phyloP scores from a whole-genome alignment of 2,797 vertebrate species.

The Carduelis carduelis region DNA sequence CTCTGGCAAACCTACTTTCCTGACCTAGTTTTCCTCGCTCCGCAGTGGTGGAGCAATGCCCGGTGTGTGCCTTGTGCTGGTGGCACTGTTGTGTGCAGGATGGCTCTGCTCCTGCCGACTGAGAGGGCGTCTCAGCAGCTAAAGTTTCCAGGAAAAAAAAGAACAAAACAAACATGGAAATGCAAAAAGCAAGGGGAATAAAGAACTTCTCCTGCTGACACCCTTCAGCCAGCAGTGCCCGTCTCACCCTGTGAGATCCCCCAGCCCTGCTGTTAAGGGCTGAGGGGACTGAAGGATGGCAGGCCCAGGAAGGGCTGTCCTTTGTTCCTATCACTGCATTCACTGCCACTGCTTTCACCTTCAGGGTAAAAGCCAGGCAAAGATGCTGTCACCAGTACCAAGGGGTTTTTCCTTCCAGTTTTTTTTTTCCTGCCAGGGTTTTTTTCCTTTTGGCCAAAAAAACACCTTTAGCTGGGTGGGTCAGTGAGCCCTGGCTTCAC shows the following conservation, averaged over 20 bases:
- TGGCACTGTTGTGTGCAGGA: not conserved
- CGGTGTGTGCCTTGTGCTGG: not conserved
- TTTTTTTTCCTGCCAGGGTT: not conserved
- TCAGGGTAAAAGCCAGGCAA: not conserved
- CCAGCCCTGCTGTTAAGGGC: not conserved
- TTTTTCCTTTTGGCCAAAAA: not conserved
- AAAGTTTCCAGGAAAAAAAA: not conserved
- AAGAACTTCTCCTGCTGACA: not conserved
- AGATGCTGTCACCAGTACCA: not conserved
- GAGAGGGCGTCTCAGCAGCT: not conserved
- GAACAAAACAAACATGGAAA: not conserved
- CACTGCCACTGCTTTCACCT: not conserved
- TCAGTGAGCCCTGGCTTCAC: not conserved
- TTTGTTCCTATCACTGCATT: not conserved
- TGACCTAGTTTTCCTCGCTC: conserved; percentile 19
- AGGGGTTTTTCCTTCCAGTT: not conserved
- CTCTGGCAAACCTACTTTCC: conserved; percentile 18
- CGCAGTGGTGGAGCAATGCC: not conserved
- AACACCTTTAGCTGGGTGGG: not conserved
- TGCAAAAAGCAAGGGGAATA: not conserved
- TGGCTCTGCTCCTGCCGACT: not conserved
- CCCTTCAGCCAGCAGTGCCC: not conserved
- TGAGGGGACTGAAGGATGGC: not conserved
- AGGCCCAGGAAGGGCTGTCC: not conserved
- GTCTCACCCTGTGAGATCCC: not conserved